phyloP scores from a whole-genome alignment of 2,797 vertebrate species.

The Acanthiza pusilla region DNA sequence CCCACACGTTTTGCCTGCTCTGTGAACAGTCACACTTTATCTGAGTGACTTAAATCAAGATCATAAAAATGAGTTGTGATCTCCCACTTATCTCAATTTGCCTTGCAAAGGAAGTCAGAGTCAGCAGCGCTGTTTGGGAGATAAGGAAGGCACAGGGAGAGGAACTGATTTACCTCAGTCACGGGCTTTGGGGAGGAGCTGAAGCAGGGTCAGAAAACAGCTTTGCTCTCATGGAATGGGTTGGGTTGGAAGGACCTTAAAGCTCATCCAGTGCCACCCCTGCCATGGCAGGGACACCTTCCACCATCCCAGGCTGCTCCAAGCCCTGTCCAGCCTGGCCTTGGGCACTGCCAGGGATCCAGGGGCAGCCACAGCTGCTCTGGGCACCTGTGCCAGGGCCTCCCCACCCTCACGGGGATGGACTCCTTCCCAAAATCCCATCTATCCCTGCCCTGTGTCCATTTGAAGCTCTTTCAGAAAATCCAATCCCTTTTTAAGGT shows the following conservation, averaged over 20 bases:
- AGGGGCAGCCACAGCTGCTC: background rate
- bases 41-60: background rate
- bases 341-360: background rate
- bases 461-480: background rate
- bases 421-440: background rate
- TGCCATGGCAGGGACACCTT: background rate
- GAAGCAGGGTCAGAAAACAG: background rate
- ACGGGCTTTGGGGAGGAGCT: background rate
- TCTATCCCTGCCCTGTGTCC: too few relatives aligned
- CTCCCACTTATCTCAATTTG: background rate
- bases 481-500: background rate
- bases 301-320: background rate
- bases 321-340: background rate
- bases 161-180: constrained; percentile 5
- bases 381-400: background rate
- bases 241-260: background rate
- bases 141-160: background rate
- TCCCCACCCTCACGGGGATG: background rate
- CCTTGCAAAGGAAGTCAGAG: background rate
- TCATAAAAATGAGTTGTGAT: background rate
- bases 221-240: background rate
- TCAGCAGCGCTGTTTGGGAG: background rate
- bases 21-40: background rate
- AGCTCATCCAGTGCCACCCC: fast-evolving
- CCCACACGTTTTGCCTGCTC: fast-evolving